These are phyloP conservation scores for Protobothrops mucrosquamatus DNA, from an alignment of 2,113 vertebrate genomes.

Conservation along the genomic window DNA sequence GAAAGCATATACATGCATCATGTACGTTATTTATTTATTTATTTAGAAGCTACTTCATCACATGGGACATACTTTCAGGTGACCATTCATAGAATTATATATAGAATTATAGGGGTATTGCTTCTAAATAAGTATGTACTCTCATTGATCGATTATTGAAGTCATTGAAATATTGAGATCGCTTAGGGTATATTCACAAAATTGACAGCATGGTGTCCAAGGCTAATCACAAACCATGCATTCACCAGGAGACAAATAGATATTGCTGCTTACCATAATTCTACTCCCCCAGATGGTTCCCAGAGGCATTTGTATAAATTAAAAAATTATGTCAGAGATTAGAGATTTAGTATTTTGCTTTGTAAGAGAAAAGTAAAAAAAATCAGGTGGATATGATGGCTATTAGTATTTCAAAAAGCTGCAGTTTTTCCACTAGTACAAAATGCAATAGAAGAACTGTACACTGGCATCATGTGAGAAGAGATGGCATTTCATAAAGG, in stretches of 20 bases:
- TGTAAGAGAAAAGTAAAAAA: not conserved
- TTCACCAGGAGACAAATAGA: not conserved
- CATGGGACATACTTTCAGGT: not conserved
- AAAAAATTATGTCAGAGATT: not conserved
- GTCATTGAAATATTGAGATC: not conserved
- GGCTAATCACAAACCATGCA: not conserved
- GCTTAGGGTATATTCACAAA: not conserved
- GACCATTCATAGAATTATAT: not conserved
- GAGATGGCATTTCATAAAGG: not conserved
- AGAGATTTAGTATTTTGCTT: not conserved
- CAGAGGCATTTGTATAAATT: not conserved
- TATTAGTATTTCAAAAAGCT: not conserved
- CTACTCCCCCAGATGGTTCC: not conserved
- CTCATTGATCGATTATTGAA: not conserved
- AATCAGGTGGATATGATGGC: not conserved
- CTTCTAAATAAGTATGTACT: not conserved
- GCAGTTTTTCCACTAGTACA: not conserved
- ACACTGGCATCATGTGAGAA: not conserved
- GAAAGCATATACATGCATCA: not conserved
- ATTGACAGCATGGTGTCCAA: not conserved
- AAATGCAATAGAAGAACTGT: not conserved
- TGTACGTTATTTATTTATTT: not conserved
- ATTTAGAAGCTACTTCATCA: not conserved
- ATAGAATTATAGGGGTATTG: not conserved
- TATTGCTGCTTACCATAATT: not conserved